Percentiles rank a stretch among this genome's conserved stretches.
Evolutionary conservation across 35 echinoderm and acorn worm genomes (phyloP).

Genomic region (Ptychodera flava): DNA sequence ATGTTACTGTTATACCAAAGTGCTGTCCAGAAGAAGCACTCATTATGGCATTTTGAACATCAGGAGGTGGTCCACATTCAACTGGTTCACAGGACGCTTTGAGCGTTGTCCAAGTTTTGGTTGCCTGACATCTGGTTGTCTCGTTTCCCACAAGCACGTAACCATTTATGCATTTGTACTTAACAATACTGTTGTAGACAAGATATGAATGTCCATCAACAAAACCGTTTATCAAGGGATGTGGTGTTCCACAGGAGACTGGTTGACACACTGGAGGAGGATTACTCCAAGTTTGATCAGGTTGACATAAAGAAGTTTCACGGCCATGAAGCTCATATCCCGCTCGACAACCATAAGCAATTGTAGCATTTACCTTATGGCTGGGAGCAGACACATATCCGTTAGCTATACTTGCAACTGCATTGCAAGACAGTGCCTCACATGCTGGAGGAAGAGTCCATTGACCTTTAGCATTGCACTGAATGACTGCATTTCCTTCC

Average conservation of each 20-base stretch:
- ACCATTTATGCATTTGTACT: not conserved
- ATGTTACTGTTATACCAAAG: not conserved
- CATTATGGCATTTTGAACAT: constrained; percentile 6
- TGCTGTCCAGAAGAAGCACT: not conserved
- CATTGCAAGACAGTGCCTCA: constrained; percentile 27
- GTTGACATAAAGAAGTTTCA: constrained; percentile 15
- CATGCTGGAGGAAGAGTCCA: constrained; percentile 9
- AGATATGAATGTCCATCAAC: too few species aligned
- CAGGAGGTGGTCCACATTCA: constrained; percentile 44
- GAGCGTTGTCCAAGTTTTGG: constrained; percentile 25
- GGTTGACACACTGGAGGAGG: constrained; percentile 12
- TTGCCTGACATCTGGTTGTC: not conserved
- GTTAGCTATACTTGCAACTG: constrained; percentile 9
- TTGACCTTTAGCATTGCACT: constrained; percentile 23
- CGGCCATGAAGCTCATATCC: constrained; percentile 19
- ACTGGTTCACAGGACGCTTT: constrained; percentile 41
- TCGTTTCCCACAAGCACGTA: not conserved
- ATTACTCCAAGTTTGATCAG: constrained; percentile 34
- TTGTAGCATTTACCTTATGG: not conserved
- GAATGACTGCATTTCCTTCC: not conserved
- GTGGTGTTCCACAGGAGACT: constrained; percentile 41
- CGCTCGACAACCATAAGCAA: constrained; percentile 14
- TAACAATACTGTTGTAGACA: not conserved
- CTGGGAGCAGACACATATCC: constrained; percentile 12
- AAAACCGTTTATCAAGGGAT: constrained; percentile 3